Conservation (phyloP, 2,888 invertebrate genomes). For the Lomographa bimaculata region DNA sequence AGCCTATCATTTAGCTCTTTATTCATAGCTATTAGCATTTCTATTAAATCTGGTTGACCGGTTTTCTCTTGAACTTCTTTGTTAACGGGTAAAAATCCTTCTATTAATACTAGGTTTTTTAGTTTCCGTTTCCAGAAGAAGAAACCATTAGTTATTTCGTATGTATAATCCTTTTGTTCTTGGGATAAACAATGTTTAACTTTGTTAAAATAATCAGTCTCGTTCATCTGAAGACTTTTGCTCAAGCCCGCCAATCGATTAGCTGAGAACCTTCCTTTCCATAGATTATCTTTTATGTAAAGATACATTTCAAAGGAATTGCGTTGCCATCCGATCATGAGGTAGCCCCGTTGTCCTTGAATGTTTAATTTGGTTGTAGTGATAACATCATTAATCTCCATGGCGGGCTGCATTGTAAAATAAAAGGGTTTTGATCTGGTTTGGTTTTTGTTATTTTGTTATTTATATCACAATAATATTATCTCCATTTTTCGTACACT, state of each 20-base stretch:
- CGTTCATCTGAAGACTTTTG: constrained; percentile 53
- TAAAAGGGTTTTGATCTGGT: too few species aligned
- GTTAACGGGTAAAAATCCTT: constrained; percentile 67
- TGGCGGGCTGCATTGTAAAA: constrained; percentile 21
- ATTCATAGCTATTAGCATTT: constrained; percentile 55
- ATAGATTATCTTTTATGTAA: constrained; percentile 50
- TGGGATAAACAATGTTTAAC: constrained; percentile 52
- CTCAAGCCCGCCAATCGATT: constrained; percentile 58
- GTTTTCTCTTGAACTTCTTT: constrained; percentile 39
- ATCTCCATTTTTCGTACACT: too few species aligned
- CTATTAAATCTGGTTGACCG: constrained; percentile 51
- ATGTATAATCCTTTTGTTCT: constrained; percentile 50
- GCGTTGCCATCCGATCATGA: constrained; percentile 59
- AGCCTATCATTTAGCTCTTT: constrained; percentile 50
- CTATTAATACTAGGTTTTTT: constrained; percentile 45
- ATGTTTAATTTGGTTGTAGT: constrained; percentile 56
- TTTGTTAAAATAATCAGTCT: constrained; percentile 47
- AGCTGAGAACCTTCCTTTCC: constrained; percentile 63
- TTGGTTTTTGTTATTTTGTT: too few species aligned
- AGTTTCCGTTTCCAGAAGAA: constrained; percentile 65
- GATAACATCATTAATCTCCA: constrained; percentile 58
- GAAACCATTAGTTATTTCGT: constrained; percentile 63
- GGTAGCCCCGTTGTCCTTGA: constrained; percentile 45
- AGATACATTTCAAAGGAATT: constrained; percentile 62
- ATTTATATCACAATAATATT: too few species aligned